A percentile compares a stretch with the other conserved stretches of the same genome.
Conservation (phyloP, 2,113 vertebrate species). For the Myocastor coypus region DNA sequence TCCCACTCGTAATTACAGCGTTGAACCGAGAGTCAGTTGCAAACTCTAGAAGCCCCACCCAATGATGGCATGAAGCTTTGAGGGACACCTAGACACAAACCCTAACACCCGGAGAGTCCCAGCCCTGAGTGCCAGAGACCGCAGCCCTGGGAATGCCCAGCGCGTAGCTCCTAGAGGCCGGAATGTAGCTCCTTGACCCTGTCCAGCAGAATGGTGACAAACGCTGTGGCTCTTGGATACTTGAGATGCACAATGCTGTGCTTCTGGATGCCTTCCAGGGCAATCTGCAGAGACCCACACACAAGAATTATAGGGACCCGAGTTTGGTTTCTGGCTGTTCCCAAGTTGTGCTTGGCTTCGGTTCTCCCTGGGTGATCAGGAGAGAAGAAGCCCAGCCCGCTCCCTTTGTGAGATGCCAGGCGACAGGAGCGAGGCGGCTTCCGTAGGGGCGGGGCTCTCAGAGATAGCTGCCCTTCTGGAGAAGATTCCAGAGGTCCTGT, state of each 20-base stretch:
- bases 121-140: no score
- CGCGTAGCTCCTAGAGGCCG: neutral
- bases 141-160: neutral
- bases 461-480: neutral
- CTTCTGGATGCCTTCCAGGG: neutral
- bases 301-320: neutral
- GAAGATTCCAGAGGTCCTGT: neutral
- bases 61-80: no score
- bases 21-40: no score
- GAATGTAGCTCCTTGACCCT: neutral
- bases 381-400: neutral
- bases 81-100: no score
- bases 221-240: neutral
- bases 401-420: neutral
- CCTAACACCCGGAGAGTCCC: no score
- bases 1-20: no score
- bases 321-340: neutral
- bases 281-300: rapidly evolving
- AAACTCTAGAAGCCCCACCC: no score
- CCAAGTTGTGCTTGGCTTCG: neutral
- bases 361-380: neutral
- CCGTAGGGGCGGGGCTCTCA: neutral
- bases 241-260: neutral
- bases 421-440: neutral
- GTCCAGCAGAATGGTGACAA: neutral